Evolutionary conservation across 2,888 invertebrate genomes (phyloP).

Genomic region (Acrobasis repandana): DNA sequence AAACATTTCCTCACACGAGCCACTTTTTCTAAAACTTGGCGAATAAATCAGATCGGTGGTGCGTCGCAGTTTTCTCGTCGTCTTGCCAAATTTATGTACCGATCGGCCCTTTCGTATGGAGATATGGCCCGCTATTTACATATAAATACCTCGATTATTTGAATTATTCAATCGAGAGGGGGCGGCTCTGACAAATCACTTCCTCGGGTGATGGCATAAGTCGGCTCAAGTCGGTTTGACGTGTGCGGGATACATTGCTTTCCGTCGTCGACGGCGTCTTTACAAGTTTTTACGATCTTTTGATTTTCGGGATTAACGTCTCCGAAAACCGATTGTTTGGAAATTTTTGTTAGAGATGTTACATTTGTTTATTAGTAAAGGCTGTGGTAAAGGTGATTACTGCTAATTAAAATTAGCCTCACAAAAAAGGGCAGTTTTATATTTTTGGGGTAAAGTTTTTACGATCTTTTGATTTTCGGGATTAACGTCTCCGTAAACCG

Average conservation of each 20-base stretch:
- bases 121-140: constrained; percentile 81
- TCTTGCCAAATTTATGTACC: constrained; percentile 83
- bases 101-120: constrained; percentile 83
- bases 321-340: too few species aligned
- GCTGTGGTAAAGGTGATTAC: too few species aligned
- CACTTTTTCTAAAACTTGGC: constrained; percentile 80
- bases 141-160: constrained; percentile 84
- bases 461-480: constrained; percentile 36
- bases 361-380: too few species aligned
- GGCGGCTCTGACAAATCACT: constrained; percentile 83
- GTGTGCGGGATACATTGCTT: constrained; percentile 55
- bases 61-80: constrained; percentile 81
- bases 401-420: too few species aligned
- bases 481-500: background rate
- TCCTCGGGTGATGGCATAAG: constrained; percentile 79
- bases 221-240: constrained; percentile 70
- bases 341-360: too few species aligned
- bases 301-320: constrained; percentile 22
- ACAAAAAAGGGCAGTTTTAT: too few species aligned
- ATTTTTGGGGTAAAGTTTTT: too few species aligned
- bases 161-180: constrained; percentile 84
- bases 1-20: constrained; percentile 80
- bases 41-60: constrained; percentile 81
- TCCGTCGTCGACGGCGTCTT: constrained; percentile 32
- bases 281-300: constrained; percentile 49